phyloP scores from a whole-genome alignment of 1,140 invertebrate species.

The Orchestia grillus region DNA sequence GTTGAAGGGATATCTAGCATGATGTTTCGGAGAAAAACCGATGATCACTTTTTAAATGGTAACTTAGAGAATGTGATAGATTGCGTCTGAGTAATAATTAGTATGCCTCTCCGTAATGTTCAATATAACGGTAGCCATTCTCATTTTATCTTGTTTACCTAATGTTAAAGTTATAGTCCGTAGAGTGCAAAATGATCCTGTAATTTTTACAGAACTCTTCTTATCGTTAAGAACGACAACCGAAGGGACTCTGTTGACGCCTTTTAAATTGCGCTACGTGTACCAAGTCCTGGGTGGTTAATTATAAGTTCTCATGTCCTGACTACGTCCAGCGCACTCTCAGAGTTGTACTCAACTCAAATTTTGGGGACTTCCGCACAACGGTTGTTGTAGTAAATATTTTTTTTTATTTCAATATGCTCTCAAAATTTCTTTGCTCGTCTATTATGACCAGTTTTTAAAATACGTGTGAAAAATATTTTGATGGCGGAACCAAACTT shows the following conservation, averaged over 20 bases:
- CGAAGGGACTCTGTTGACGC: slow-evolving; percentile 33
- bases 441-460: background rate
- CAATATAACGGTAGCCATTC: slow-evolving; percentile 54
- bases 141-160: slow-evolving; percentile 56
- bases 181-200: slow-evolving; percentile 52
- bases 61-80: slow-evolving; percentile 50
- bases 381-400: background rate
- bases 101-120: slow-evolving; percentile 54
- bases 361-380: background rate
- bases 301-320: slow-evolving; percentile 36
- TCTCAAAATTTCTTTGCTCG: background rate
- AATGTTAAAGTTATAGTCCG: slow-evolving; percentile 54
- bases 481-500: background rate
- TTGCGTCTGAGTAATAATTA: slow-evolving; percentile 54
- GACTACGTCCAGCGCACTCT: background rate
- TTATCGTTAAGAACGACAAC: slow-evolving; percentile 47
- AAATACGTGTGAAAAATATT: background rate
- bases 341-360: background rate
- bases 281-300: slow-evolving; percentile 46
- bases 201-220: slow-evolving; percentile 50
- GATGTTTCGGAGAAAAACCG: slow-evolving; percentile 50
- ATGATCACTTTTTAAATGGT: slow-evolving; percentile 48
- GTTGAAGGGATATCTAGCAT: slow-evolving; percentile 54
- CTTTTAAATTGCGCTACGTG: slow-evolving; percentile 53
- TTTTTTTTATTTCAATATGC: background rate